These are phyloP conservation scores for Steatornis caripensis DNA, from an alignment of 2,113 vertebrate species.

Conservation along the genomic window DNA sequence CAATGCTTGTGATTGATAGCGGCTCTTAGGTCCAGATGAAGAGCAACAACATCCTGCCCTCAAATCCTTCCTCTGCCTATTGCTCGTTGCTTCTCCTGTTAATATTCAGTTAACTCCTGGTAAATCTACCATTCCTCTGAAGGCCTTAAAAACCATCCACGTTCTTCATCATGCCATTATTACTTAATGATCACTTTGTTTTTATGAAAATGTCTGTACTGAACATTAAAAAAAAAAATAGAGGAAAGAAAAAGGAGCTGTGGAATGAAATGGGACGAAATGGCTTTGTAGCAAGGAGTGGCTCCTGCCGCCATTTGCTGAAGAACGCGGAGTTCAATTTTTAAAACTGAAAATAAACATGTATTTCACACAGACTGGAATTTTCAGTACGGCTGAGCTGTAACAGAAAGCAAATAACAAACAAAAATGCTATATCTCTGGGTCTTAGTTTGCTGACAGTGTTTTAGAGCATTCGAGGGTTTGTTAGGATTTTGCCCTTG, in stretches of 20 bases:
- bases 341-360: conserved; percentile 7
- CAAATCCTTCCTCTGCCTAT: not conserved
- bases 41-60: not conserved
- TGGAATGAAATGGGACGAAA: not conserved
- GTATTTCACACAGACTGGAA: not conserved
- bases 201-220: not conserved
- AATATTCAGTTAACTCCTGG: not conserved
- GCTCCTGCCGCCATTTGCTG: not conserved
- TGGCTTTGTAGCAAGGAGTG: not conserved
- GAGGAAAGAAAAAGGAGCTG: not conserved
- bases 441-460: not conserved
- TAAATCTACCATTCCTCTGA: not conserved
- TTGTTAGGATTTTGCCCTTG: not conserved
- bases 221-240: not conserved
- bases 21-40: not conserved
- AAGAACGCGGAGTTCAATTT: not conserved
- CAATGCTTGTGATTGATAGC: not conserved
- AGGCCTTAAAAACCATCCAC: not conserved
- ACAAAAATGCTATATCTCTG: not conserved
- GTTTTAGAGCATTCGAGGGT: not conserved
- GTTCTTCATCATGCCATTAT: not conserved
- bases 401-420: not conserved
- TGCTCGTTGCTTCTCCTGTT: not conserved
- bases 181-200: not conserved
- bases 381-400: not conserved